These are phyloP conservation scores for Cremastobaeus sp. DNA, from an alignment of 2,888 invertebrate genomes.

Conservation along the genomic window DNA sequence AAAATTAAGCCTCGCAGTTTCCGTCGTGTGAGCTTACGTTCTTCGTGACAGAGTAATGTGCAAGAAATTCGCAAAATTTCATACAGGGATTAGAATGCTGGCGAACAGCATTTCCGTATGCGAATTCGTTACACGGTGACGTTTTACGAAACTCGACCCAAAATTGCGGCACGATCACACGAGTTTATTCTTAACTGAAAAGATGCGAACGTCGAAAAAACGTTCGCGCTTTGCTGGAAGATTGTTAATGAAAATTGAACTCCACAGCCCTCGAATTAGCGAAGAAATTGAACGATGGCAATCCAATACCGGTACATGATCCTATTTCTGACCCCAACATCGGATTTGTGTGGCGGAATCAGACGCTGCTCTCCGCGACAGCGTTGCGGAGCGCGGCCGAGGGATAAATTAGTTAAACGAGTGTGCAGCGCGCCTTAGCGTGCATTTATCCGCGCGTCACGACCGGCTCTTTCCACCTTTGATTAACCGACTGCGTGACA, in stretches of 20 bases:
- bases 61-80: too few relatives aligned
- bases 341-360: conserved; percentile 1
- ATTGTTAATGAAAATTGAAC: conserved; percentile 9
- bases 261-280: conserved; percentile 24
- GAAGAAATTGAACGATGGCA: conserved; percentile 48
- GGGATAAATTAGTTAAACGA: conserved; percentile 29
- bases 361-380: conserved; percentile 7
- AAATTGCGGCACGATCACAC: too few relatives aligned
- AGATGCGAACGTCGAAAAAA: too few relatives aligned
- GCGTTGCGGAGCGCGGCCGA: conserved; percentile 7
- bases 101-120: too few relatives aligned
- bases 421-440: conserved; percentile 12
- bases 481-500: conserved; percentile 31
- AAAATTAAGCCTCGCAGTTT: too few relatives aligned
- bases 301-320: conserved; percentile 42
- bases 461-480: conserved; percentile 26
- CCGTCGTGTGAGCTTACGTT: too few relatives aligned
- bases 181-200: too few relatives aligned
- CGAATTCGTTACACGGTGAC: too few relatives aligned
- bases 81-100: too few relatives aligned
- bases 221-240: too few relatives aligned
- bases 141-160: too few relatives aligned
- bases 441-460: conserved; percentile 32
- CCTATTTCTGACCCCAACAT: conserved; percentile 36
- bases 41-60: too few relatives aligned